A percentile compares a stretch with the other conserved stretches of the same genome.
Evolutionary conservation across 92 coral and sea anemone species (phyloP).

Genomic region (Porites evermanni): DNA sequence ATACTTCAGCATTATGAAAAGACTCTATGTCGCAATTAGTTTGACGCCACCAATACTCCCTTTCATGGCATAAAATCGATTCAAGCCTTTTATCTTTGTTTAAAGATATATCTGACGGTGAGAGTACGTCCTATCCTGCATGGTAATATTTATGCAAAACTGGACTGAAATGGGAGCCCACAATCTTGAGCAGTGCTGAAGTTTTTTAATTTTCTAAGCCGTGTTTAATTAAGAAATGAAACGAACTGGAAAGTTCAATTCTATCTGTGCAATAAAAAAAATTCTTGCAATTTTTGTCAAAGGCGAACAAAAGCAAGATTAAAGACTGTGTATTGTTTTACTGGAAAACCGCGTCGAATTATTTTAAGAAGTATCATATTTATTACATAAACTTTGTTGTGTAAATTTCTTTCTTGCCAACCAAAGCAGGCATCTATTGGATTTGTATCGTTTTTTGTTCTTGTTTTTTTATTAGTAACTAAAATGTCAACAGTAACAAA

Average conservation of each 20-base stretch:
- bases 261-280: neutral
- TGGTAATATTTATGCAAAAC: too few species aligned
- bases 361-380: too few species aligned
- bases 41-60: too few species aligned
- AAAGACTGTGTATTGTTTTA: neutral
- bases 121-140: too few species aligned
- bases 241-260: neutral
- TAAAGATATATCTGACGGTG: too few species aligned
- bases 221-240: neutral
- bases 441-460: neutral
- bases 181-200: too few species aligned
- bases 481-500: neutral
- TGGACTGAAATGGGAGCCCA: too few species aligned
- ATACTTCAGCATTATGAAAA: too few species aligned
- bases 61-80: too few species aligned
- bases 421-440: neutral
- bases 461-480: neutral
- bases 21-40: too few species aligned
- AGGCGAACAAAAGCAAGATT: neutral
- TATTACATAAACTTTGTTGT: neutral
- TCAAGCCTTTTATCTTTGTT: too few species aligned
- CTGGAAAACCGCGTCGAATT: neutral
- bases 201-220: neutral
- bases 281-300: conserved; percentile 12
- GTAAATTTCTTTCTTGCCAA: neutral